Evolutionary conservation across 1,140 invertebrate species (phyloP).

Genomic region (Conus betulinus): DNA sequence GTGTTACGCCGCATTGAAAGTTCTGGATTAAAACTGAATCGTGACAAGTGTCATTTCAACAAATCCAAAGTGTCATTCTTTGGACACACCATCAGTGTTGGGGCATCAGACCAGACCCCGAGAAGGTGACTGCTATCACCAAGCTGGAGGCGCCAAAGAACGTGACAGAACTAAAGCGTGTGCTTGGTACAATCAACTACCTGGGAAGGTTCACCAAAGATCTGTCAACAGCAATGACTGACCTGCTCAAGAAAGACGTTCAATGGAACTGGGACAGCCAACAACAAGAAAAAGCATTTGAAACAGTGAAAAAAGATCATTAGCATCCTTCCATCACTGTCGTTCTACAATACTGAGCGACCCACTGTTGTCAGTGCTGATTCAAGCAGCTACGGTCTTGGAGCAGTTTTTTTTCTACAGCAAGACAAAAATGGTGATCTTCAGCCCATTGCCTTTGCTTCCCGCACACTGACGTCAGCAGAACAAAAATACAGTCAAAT

Average conservation of each 20-base stretch:
- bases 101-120: too few relatives aligned
- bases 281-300: slow-evolving; percentile 37
- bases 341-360: too few relatives aligned
- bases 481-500: slow-evolving; percentile 77
- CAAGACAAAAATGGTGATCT: too few relatives aligned
- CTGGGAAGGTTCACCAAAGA: too few relatives aligned
- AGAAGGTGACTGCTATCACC: too few relatives aligned
- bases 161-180: background rate
- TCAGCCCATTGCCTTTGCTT: too few relatives aligned
- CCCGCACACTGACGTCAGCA: slow-evolving; percentile 50
- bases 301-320: slow-evolving; percentile 24
- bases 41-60: too few relatives aligned
- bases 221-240: too few relatives aligned
- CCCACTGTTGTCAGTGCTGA: too few relatives aligned
- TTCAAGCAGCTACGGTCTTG: too few relatives aligned
- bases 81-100: slow-evolving; percentile 36
- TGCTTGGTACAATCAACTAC: slow-evolving; percentile 37
- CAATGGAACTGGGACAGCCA: slow-evolving; percentile 34
- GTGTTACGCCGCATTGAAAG: slow-evolving; percentile 56
- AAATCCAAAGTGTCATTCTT: slow-evolving; percentile 68
- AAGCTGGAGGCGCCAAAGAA: too few relatives aligned
- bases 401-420: too few relatives aligned
- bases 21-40: slow-evolving; percentile 55
- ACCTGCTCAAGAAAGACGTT: slow-evolving; percentile 35
- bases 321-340: slow-evolving; percentile 43